Evolutionary conservation across 2,797 vertebrate genomes (phyloP).

Genomic region (Coregonus ussuriensis): DNA sequence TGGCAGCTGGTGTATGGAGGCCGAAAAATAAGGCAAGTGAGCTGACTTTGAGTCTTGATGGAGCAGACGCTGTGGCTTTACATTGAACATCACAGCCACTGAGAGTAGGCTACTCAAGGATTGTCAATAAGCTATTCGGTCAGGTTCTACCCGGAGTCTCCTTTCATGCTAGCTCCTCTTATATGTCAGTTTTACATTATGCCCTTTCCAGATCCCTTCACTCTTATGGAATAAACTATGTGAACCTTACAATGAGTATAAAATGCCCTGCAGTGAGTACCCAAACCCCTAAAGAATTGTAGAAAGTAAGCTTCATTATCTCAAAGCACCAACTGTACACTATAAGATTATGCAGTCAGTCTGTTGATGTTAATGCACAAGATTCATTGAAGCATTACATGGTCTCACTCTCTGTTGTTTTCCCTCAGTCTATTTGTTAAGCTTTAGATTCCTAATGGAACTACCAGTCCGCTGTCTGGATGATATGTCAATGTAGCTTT

Average conservation of each 20-base stretch:
- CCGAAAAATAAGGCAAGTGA: not conserved
- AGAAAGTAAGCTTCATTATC: not conserved
- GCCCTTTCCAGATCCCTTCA: not conserved
- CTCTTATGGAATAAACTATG: not conserved
- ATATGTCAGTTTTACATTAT: not conserved
- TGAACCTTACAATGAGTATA: not conserved
- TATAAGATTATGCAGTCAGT: not conserved
- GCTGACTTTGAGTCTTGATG: too few species aligned
- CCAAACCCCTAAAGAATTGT: not conserved
- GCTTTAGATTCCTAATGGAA: conserved; percentile 6
- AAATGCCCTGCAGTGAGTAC: not conserved
- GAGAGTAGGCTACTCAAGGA: not conserved
- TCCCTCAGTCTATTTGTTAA: conserved; percentile 13
- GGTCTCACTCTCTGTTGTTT: not conserved
- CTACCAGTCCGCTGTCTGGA: conserved; percentile 5
- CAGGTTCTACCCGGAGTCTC: not conserved
- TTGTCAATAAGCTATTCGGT: not conserved
- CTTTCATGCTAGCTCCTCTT: not conserved
- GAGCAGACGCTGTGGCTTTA: not conserved
- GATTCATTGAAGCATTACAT: conserved; percentile 6
- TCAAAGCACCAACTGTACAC: not conserved
- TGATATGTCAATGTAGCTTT: conserved; percentile 1
- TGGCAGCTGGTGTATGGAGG: not conserved
- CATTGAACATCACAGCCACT: not conserved
- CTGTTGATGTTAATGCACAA: conserved; percentile 19